Conservation (phyloP, 2,113 vertebrate genomes). For the Sebastes fasciatus region DNA sequence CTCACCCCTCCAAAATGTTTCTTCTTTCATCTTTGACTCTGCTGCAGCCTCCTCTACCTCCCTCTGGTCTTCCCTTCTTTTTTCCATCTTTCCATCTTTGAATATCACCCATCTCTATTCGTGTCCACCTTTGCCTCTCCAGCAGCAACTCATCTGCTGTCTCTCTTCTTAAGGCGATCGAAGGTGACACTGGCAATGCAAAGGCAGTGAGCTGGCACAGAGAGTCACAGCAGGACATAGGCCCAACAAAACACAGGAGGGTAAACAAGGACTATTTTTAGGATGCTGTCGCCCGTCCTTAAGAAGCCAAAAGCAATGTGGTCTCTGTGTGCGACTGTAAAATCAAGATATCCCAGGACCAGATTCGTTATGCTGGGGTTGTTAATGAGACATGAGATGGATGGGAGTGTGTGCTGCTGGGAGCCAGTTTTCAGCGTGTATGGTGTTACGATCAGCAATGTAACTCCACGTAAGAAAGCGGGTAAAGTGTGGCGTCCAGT, state of each 20-base stretch:
- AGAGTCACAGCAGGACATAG: conserved; percentile 67
- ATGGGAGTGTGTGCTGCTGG: no score
- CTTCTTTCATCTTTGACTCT: conserved; percentile 53
- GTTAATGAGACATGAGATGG: conserved; percentile 17
- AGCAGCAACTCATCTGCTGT: conserved; percentile 33
- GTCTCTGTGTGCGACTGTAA: conserved; percentile 21
- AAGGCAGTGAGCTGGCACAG: conserved; percentile 54
- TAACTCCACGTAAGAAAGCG: no score
- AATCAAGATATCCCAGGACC: conserved; percentile 23
- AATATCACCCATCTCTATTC: conserved; percentile 32
- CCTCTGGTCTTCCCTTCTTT: not conserved
- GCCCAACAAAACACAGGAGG: conserved; percentile 58
- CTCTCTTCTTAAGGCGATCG: conserved; percentile 37
- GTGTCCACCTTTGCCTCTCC: conserved; percentile 25
- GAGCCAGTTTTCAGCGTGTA: no score
- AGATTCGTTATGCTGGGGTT: conserved; percentile 12
- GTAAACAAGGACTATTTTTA: conserved; percentile 76
- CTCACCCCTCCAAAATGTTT: conserved; percentile 41
- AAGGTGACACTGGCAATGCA: conserved; percentile 63
- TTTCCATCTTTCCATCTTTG: conserved; percentile 16
- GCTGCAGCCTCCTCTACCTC: conserved; percentile 23
- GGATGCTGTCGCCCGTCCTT: conserved; percentile 56
- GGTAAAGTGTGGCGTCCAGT: no score
- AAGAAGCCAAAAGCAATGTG: conserved; percentile 57
- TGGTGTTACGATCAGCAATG: no score